phyloP scores from a whole-genome alignment of 2,797 vertebrate genomes.

The Pseudochromis fuscus region DNA sequence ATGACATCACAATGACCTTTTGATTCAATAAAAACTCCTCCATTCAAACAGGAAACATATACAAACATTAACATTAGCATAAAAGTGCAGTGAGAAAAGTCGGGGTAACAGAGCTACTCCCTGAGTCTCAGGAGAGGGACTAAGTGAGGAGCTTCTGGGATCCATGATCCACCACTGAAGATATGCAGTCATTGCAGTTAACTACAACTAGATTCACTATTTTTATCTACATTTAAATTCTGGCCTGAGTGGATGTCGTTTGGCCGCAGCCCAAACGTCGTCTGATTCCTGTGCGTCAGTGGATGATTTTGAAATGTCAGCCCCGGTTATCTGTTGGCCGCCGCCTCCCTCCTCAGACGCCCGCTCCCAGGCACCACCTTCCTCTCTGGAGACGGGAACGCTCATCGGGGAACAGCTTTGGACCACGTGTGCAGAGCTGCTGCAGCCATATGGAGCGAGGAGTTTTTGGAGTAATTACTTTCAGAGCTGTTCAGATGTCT shows the following conservation, averaged over 20 bases:
- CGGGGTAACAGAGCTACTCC: too few species aligned
- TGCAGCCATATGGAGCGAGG: conserved; percentile 55
- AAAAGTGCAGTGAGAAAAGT: too few species aligned
- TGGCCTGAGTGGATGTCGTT: background rate
- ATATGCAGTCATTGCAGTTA: too few species aligned
- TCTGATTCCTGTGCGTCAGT: background rate
- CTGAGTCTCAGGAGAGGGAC: background rate
- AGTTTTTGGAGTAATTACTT: conserved; percentile 55
- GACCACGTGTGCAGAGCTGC: conserved; percentile 50
- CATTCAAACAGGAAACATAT: too few species aligned
- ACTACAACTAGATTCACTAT: background rate
- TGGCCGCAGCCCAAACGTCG: background rate
- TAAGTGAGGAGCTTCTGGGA: background rate
- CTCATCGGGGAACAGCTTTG: conserved; percentile 43
- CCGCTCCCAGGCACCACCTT: conserved; percentile 37
- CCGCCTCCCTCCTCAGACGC: conserved; percentile 2
- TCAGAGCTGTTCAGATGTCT: conserved; percentile 52
- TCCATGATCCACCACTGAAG: background rate
- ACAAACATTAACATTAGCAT: too few species aligned
- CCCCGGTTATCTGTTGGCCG: conserved; percentile 26
- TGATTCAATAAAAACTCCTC: too few species aligned
- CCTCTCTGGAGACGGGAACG: conserved; percentile 63
- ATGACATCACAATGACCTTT: too few species aligned
- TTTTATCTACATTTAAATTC: background rate
- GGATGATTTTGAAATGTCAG: conserved; percentile 30